phyloP scores from a whole-genome alignment of 2,797 vertebrate genomes.

The Champsocephalus gunnari region DNA sequence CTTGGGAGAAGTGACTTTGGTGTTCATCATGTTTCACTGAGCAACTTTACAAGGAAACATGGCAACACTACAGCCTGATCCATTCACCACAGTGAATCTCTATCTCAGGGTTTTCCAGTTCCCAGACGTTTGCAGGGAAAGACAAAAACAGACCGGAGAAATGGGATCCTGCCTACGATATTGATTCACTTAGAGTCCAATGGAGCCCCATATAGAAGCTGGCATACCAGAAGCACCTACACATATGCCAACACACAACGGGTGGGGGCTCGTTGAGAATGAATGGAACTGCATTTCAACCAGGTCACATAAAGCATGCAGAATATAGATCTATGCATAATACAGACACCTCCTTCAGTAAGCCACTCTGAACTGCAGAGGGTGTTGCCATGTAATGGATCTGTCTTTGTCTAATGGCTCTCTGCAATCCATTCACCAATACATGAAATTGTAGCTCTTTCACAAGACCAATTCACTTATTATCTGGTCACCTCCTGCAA shows the following conservation, averaged over 20 bases:
- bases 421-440: constrained; percentile 56
- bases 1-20: constrained; percentile 64
- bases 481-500: constrained; percentile 45
- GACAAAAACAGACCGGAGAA: constrained; percentile 54
- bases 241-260: constrained; percentile 31
- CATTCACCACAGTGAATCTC: constrained; percentile 26
- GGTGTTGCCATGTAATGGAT: constrained; percentile 43
- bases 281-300: constrained; percentile 19
- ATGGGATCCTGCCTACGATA: constrained; percentile 51
- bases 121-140: constrained; percentile 42
- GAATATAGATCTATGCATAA: constrained; percentile 38
- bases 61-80: constrained; percentile 39
- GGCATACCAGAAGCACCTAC: constrained; percentile 6
- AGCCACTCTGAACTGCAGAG: constrained; percentile 14
- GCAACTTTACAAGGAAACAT: constrained; percentile 46
- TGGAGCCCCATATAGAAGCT: constrained; percentile 24
- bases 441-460: constrained; percentile 46
- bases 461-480: constrained; percentile 49
- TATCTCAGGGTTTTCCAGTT: constrained; percentile 31
- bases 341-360: constrained; percentile 40
- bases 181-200: constrained; percentile 46
- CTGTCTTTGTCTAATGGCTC: constrained; percentile 40
- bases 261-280: constrained; percentile 13
- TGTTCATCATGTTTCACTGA: constrained; percentile 51
- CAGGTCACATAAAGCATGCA: constrained; percentile 19